Conservation (phyloP, 2,113 vertebrate species). For the Apodemus speciosus region DNA sequence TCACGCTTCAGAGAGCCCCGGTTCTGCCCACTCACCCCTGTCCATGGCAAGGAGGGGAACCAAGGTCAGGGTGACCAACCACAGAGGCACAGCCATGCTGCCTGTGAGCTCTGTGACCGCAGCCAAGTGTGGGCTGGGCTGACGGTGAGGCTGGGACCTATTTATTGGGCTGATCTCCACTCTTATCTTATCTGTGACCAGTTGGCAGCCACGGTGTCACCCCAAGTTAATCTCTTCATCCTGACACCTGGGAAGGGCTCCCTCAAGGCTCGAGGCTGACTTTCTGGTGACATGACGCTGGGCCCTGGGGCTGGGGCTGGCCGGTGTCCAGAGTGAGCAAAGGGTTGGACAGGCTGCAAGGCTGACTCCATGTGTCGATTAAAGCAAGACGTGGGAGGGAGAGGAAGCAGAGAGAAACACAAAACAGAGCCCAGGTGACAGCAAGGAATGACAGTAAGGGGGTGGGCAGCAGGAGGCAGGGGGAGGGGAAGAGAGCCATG, state of each 20-base stretch:
- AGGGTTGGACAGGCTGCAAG: background rate
- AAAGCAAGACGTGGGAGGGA: background rate
- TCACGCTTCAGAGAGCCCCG: background rate
- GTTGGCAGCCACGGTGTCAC: constrained; percentile 29
- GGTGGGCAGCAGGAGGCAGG: background rate
- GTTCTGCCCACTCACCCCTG: constrained; percentile 68
- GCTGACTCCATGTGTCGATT: background rate
- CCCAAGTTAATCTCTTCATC: constrained; percentile 22
- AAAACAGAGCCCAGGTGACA: background rate
- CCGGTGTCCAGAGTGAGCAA: background rate
- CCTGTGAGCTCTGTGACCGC: background rate
- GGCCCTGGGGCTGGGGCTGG: background rate
- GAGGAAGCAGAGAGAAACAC: background rate
- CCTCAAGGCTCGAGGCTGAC: background rate
- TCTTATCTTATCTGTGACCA: constrained; percentile 70
- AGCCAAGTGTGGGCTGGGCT: background rate
- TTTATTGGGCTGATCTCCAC: constrained; percentile 64
- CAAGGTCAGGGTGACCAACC: constrained; percentile 33
- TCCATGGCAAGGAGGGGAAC: constrained; percentile 53
- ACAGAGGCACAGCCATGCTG: constrained; percentile 40
- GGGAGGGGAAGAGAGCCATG: background rate
- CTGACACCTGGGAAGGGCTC: constrained; percentile 3
- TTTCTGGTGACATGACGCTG: background rate
- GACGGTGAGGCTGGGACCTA: background rate
- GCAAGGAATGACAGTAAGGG: background rate